Percentiles rank a stretch among this genome's conserved stretches.
These are phyloP conservation scores for Aplysia californica DNA, from an alignment of 1,140 invertebrate species.

Conservation along the genomic window DNA sequence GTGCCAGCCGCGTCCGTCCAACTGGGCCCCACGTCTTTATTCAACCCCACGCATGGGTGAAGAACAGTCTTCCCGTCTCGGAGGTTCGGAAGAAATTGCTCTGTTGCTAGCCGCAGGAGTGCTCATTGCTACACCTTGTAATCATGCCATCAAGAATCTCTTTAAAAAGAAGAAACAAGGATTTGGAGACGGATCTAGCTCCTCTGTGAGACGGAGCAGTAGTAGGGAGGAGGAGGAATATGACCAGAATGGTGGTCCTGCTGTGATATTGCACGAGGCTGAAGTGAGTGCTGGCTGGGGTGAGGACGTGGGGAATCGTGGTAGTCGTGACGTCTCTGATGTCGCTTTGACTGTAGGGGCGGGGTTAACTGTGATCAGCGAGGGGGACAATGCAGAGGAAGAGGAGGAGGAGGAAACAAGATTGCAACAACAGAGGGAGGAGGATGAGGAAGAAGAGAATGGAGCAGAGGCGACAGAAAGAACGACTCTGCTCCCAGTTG, in stretches of 20 bases:
- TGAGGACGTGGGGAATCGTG: background rate
- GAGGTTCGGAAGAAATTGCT: slow-evolving; percentile 48
- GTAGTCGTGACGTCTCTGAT: background rate
- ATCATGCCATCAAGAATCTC: slow-evolving; percentile 32
- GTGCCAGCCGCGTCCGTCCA: slow-evolving; percentile 53
- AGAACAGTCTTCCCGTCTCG: slow-evolving; percentile 12
- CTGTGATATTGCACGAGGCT: slow-evolving; percentile 21
- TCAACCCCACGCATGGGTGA: slow-evolving; percentile 43
- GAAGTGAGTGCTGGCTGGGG: slow-evolving; percentile 12
- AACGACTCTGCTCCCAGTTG: background rate
- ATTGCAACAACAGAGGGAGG: no score
- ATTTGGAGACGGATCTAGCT: background rate
- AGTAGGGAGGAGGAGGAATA: slow-evolving; percentile 4
- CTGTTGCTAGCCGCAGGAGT: slow-evolving; percentile 56
- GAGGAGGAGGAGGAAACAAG: background rate
- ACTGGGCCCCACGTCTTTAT: slow-evolving; percentile 52
- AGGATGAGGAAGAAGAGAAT: background rate
- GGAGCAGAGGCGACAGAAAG: background rate
- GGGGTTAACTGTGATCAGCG: background rate
- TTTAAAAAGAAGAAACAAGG: slow-evolving; percentile 12
- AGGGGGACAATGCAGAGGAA: background rate
- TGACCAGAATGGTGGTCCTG: slow-evolving; percentile 5
- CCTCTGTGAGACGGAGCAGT: background rate
- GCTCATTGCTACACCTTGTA: slow-evolving; percentile 55
- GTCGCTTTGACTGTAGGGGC: background rate